Evolutionary conservation across 2,113 vertebrate genomes (phyloP), one percentile per base, ranked within the genome.

Genomic region (Epinephelus moara): DNA sequence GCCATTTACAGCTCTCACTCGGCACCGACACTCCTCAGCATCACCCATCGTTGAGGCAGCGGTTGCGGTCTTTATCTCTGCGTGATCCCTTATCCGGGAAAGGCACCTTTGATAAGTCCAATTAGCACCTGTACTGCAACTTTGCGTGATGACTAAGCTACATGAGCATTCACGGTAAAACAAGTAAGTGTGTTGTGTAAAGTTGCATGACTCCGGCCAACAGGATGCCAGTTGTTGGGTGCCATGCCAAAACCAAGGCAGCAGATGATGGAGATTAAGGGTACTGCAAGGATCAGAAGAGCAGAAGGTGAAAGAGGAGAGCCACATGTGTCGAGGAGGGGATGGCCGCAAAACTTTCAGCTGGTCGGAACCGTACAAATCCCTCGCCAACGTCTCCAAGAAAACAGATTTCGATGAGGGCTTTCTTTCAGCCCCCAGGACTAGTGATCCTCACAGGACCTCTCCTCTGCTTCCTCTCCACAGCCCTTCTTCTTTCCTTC

Each of bases 121-220:
- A 83, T 89, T 78, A 89, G 76, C 85, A 89, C 81, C 78, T 85
- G 73, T n/a, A 13, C 77, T 66, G 30, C 49, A 80, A 75, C 78
- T 87, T 79, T 86, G 78, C 74, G 63, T 89, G 83, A 61, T 78
- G 85, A 45, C 82, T 91, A 89, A 89, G 85, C 80, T 85, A 84
- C 89, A 66, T 49, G 70, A 62, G 61, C 67, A 70, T 75, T 84
- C 52, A 3, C 45, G 82, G 55, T 72, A 60, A 77, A 90, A 70
- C 23, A 66, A 50, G 47, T 23, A 21, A 70, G 30, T 15, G 59
- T 74, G 81, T 56, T 30, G 72, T 30, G 14, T 62, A 27, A 57
- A 69, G 57, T 78, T 83, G 73, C 59, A 61, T 71, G 73, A 75
- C 61, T 57, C 42, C 0, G 33, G 66, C 75, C 80, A 69, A 62